Evolutionary conservation across 2,113 vertebrate species (phyloP).

Genomic region (Eudorcas thomsonii): DNA sequence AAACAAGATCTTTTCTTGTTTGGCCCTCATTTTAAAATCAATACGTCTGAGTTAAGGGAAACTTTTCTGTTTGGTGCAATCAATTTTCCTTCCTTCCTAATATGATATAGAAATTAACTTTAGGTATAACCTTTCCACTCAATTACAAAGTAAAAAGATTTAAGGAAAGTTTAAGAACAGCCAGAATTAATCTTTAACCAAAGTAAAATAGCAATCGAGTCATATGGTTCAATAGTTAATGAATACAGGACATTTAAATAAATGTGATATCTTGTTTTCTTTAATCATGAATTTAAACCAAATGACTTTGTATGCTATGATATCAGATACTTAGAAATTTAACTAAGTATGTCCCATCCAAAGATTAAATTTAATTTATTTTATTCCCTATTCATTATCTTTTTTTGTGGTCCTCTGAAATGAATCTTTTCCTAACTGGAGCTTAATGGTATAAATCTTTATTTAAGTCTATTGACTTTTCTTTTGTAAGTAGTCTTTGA

Average conservation of each 20-base stretch:
- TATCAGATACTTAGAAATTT: neutral
- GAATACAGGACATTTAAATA: slow-evolving; percentile 22
- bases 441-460: neutral
- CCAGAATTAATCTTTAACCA: slow-evolving; percentile 55
- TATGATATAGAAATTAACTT: slow-evolving; percentile 43
- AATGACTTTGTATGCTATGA: neutral
- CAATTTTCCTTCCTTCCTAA: slow-evolving; percentile 31
- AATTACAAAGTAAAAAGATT: slow-evolving; percentile 43
- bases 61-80: neutral
- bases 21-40: neutral
- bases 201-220: slow-evolving; percentile 2
- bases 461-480: neutral
- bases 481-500: neutral
- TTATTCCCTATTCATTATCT: neutral
- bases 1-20: neutral
- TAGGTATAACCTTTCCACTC: slow-evolving; percentile 7
- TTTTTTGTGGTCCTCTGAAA: neutral
- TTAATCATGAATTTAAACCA: slow-evolving; percentile 22
- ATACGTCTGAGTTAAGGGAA: neutral
- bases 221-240: slow-evolving; percentile 41
- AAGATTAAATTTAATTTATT: slow-evolving; percentile 6
- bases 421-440: neutral
- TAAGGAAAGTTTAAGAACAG: slow-evolving; percentile 39
- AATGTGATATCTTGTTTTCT: neutral
- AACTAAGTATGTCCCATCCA: neutral